Conservation (phyloP, 2,888 invertebrate genomes). For the Lasioglossum pauxillum region DNA sequence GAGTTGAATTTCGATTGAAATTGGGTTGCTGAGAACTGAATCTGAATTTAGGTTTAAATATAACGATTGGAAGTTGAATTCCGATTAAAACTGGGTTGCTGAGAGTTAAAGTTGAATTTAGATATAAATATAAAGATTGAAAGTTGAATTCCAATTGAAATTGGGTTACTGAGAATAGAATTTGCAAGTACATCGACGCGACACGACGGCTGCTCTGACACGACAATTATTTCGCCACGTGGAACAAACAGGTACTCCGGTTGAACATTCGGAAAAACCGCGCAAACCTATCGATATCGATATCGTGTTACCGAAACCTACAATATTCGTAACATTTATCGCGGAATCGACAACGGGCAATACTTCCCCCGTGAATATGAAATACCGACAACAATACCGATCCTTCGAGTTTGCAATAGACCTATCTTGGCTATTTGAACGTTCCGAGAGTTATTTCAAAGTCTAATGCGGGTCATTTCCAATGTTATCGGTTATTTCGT, state of each 20-base stretch:
- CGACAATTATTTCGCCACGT: not conserved
- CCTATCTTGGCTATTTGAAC: not conserved
- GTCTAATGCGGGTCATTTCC: not conserved
- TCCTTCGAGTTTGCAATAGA: not conserved
- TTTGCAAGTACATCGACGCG: not conserved
- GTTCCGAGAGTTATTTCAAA: constrained; percentile 1
- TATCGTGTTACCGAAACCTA: not conserved
- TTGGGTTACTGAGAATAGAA: too few species aligned
- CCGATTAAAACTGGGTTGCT: too few species aligned
- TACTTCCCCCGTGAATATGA: not conserved
- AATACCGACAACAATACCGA: not conserved
- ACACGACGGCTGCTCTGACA: not conserved
- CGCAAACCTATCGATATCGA: not conserved
- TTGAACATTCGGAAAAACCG: not conserved
- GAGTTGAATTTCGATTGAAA: too few species aligned
- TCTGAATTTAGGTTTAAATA: too few species aligned
- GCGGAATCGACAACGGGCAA: not conserved
- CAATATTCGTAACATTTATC: not conserved
- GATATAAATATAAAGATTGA: too few species aligned
- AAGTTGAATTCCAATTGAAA: too few species aligned
- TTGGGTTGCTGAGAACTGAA: too few species aligned
- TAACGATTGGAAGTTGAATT: too few species aligned
- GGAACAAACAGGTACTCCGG: not conserved
- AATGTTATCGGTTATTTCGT: constrained; percentile 1
- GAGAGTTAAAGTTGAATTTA: too few species aligned